Base-by-base conservation (phyloP, 2,888 invertebrate species). In the Leptinotarsa tumamoca region DNA sequence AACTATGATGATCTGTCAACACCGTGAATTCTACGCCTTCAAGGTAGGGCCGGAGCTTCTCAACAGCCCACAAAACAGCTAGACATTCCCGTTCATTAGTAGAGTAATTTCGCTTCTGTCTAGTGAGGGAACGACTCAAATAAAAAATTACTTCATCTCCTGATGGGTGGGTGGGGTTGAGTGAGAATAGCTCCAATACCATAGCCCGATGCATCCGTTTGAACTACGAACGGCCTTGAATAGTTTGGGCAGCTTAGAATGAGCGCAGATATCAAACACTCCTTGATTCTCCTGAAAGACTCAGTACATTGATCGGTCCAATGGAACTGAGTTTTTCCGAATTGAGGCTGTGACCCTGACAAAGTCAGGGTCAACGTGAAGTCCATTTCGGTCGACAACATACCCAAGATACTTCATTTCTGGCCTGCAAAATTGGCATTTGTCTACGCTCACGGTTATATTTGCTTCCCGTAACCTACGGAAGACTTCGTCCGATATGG, bases 401-500 rank as follows among this genome's bases (percentile, higher is more conserved):
- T 74, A 66, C 14, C 77, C 74, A 14, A 76, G 43, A 21, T 76
- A 76, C 23, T 71, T 73, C 54, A 76, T 51, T 18, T 73, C 61
- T 1, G 54, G 68, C 17, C 51, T 58, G 49, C 74, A 77, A 49
- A 77, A 77, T 4, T 77, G 63, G 66, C 72, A 75, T 49, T 75
- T 75, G 2, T 75, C 73, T n/a, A n/a, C 18, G 66, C 80, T 83
- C 3, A 83, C 58, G 5, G 72, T 80, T 33, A 85, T 66, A 4
- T 78, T 77, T 0, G 83, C 83, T 18, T 79, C 73, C 14, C 75
- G 5, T 14, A 85, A 72, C 4, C 83, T 63, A 10, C 49, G 52
- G 15, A 85, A 79, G 2, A 85, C 80, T 51, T 78, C 74, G 15
- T 61, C 67, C 43, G 82, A 68, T 17, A 81, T 72, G 4, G 73